Evolutionary conservation across 2,113 vertebrate species (phyloP), one percentile per base, ranked within the genome.

Genomic region (Zeus faber): DNA sequence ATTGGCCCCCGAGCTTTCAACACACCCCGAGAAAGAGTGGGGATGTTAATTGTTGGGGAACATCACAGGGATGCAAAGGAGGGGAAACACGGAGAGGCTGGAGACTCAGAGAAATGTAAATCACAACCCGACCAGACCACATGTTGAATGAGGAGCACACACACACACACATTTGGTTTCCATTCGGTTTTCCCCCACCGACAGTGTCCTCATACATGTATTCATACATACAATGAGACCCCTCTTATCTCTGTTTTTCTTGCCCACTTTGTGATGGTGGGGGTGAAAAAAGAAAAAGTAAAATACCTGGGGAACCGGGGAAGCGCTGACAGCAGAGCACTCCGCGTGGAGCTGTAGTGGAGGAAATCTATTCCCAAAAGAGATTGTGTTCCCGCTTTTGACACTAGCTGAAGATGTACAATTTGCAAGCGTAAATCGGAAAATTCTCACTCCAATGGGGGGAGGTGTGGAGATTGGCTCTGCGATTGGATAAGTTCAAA

Each of bases 1-100:
- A 90, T 91, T 90, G 89, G 87, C 83, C 88, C 84, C 71, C 39
- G 45, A 81, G 85, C 84, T 85, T 89, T 84, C 77, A 88, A 75
- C 69, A 70, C 76, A 81, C 76, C 76, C 49, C 55, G 77, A 83
- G 75, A 89, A 87, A 81, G 82, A 86, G 64, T 64, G 25, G 62
- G 82, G 84, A 88, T 86, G 83, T 87, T 83, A 87, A 86, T 82
- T 80, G 84, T 85, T 77, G 73, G 40, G 33, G 67, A 80, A 84
- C 80, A 84, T 88, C 83, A 85, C 68, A 80, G 71, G 66, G 72
- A 81, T 81, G 77, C 74, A 72, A 74, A 77, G 58, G 50, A 81
- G 66, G 71, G 70, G 67, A 77, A 77, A 76, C 57, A 58, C 22
- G 70, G 61, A n/a, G n/a, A n/a, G 61, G 54, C 65, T 49, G 53